Conservation (phyloP, 2,113 vertebrate species). For the Spermophilus dauricus region DNA sequence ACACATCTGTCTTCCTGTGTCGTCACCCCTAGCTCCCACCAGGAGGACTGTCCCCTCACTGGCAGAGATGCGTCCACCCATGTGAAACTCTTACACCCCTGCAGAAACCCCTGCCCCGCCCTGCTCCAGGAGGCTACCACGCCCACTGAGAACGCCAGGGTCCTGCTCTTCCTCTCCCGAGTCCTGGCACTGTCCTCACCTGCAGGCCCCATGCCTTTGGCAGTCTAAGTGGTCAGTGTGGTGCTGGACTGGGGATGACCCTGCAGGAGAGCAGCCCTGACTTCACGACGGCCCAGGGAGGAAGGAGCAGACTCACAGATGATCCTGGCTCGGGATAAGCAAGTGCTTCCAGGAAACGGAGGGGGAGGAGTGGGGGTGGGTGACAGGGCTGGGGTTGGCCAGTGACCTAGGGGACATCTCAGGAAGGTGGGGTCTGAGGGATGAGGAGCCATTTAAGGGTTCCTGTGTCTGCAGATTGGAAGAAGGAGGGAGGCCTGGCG, state of each 20-base stretch:
- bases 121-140: accelerated
- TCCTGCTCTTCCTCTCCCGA: neutral
- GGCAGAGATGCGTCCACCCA: neutral
- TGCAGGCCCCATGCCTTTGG: too few species aligned
- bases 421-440: neutral
- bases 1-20: neutral
- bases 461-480: neutral
- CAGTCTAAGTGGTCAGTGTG: neutral
- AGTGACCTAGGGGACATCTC: neutral
- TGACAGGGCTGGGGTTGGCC: neutral
- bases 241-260: neutral
- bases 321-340: neutral
- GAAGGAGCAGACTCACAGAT: too few species aligned
- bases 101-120: neutral
- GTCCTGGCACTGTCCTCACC: neutral
- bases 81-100: accelerated
- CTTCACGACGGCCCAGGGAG: neutral
- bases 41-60: neutral
- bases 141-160: neutral
- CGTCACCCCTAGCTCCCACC: accelerated
- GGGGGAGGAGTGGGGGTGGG: accelerated
- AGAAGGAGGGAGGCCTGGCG: accelerated
- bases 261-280: neutral
- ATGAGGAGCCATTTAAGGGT: neutral
- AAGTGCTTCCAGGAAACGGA: neutral